A percentile compares a stretch with the other conserved stretches of the same genome.
These are phyloP conservation scores for Diorhabda carinulata DNA, from an alignment of 1,140 invertebrate genomes.

Conservation along the genomic window DNA sequence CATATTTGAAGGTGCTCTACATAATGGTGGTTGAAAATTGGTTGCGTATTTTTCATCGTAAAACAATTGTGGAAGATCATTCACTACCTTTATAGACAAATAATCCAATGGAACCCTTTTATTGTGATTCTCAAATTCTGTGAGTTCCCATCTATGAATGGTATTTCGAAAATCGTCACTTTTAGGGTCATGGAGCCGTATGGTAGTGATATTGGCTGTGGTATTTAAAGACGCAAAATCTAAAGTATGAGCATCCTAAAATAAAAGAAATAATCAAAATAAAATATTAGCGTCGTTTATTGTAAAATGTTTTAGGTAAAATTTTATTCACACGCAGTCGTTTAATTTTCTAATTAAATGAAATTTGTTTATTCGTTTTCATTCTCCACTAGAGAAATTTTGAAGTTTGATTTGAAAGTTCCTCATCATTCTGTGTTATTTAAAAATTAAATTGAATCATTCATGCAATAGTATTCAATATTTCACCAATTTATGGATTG, in stretches of 20 bases:
- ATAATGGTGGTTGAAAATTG: too few relatives aligned
- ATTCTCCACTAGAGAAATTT: too few relatives aligned
- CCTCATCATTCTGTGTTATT: background rate
- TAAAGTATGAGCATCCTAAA: slow-evolving; percentile 41
- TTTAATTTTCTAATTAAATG: too few relatives aligned
- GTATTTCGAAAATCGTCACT: slow-evolving; percentile 40
- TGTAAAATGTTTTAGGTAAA: too few relatives aligned
- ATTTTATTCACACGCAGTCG: too few relatives aligned
- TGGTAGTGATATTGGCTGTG: slow-evolving; percentile 69
- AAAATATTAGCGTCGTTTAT: too few relatives aligned
- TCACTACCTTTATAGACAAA: slow-evolving; percentile 17
- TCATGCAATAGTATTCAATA: too few relatives aligned
- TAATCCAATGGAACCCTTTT: slow-evolving; percentile 13
- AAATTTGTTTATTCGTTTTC: too few relatives aligned
- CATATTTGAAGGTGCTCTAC: too few relatives aligned
- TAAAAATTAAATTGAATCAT: background rate
- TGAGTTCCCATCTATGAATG: slow-evolving; percentile 49
- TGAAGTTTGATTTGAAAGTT: too few relatives aligned
- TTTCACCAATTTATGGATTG: background rate
- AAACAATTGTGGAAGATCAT: background rate
- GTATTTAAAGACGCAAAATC: slow-evolving; percentile 45
- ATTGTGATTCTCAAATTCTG: slow-evolving; percentile 16
- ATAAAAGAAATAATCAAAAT: slow-evolving; percentile 10
- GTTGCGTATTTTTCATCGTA: too few relatives aligned
- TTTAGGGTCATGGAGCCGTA: slow-evolving; percentile 66